These are phyloP conservation scores for Cyaniris semiargus DNA, from an alignment of 2,888 invertebrate genomes.

Conservation along the genomic window DNA sequence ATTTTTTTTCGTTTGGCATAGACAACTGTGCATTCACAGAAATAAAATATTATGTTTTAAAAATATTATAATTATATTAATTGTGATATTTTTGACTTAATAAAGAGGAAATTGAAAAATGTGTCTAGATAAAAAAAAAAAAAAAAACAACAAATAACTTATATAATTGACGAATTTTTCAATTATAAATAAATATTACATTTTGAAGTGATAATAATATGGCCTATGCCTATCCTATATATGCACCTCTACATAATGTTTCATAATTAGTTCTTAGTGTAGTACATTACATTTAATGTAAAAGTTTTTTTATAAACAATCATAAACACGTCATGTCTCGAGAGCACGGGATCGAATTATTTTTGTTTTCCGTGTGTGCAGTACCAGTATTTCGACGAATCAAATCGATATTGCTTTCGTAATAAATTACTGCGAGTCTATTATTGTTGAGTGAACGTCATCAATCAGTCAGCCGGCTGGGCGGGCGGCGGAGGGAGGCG, in stretches of 20 bases:
- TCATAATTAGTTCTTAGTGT: neutral
- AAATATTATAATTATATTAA: no score
- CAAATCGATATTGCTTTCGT: conserved; percentile 35
- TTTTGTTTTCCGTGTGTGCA: conserved; percentile 4
- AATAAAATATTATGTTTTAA: neutral
- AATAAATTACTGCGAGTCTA: conserved; percentile 47
- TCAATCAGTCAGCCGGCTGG: conserved; percentile 71
- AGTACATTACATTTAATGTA: neutral
- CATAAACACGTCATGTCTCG: neutral
- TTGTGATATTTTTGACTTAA: no score
- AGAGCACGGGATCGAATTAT: neutral
- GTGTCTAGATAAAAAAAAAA: no score
- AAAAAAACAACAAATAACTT: no score
- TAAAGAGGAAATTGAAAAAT: no score
- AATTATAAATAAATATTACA: no score
- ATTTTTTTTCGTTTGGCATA: neutral
- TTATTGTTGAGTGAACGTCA: conserved; percentile 65
- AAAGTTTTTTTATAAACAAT: neutral
- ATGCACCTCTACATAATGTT: neutral
- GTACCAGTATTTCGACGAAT: neutral
- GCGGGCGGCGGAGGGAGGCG: conserved; percentile 43
- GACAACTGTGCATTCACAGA: neutral
- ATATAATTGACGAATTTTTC: no score
- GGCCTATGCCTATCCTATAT: no score
- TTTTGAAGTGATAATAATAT: neutral